Base-by-base conservation (phyloP, 2,888 invertebrate genomes). In the Orthosia gothica region DNA sequence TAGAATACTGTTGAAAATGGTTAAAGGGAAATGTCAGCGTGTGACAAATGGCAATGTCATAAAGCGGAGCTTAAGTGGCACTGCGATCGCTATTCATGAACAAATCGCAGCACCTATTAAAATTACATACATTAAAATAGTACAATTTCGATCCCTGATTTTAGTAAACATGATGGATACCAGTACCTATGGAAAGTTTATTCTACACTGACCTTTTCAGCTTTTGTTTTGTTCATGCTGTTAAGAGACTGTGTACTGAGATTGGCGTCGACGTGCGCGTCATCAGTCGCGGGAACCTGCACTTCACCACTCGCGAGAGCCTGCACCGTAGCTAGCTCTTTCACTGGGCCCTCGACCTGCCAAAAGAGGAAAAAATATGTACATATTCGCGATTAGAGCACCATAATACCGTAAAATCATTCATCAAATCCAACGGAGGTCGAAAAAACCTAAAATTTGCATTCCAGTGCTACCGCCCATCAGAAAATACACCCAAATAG, bases 121-220 rank as follows among this genome's bases (percentile, higher is more conserved):
- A 47, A 55, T 45, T 47, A 7, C 40, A 40, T 40, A 59, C 50
- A 59, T 50, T 16, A 32, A 20, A 26, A 57, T 26, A 57, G 49
- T 23, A 50, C 15, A 40, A 7, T 40, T 49, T 18, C n/a, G 12
- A 49, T 50, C 1, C n/a, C n/a, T 26, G 55, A 49, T 59, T 47
- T 55, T 49, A 76, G 64, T 49, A 45, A 47, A 64, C 54, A 61
- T 16, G 26, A 65, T 40, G 40, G 26, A 45, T 5, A 26, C 20
- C 13, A 26, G 16, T 54, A 63, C n/a, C 13, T 23, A 50, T 20
- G n/a, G 40, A 63, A 54, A 15, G 40, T 54, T 59, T 47, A 55
- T 26, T 59, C 26, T 52, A n/a, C 57, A 80, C 85, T 83, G 92
- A 98, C 98, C 97, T 98, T 98, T 96, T 98, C 97, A 86, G 97